These are phyloP conservation scores for Montifringilla adamsi DNA, from an alignment of 2,113 vertebrate genomes.

Conservation along the genomic window DNA sequence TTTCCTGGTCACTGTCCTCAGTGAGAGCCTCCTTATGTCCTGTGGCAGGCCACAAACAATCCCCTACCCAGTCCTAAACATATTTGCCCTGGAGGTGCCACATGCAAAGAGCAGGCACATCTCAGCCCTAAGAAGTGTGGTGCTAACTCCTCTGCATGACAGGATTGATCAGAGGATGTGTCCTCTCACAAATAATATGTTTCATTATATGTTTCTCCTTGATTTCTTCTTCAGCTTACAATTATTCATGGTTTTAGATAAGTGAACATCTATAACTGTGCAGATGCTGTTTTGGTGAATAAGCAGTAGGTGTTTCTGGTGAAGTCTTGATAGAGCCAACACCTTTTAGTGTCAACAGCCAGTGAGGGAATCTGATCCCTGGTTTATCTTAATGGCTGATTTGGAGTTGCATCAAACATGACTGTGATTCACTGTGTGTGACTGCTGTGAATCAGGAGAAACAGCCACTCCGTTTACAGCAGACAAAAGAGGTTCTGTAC, in stretches of 20 bases:
- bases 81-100: neutral
- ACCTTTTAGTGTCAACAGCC: neutral
- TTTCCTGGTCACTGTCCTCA: neutral
- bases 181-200: neutral
- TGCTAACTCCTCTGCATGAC: neutral
- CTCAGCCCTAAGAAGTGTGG: neutral
- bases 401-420: neutral
- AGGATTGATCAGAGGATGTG: neutral
- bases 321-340: neutral
- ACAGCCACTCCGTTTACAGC: rapidly evolving
- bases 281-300: neutral
- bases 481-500: neutral
- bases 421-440: neutral
- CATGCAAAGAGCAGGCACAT: neutral
- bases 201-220: neutral
- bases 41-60: neutral
- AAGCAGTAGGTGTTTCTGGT: neutral
- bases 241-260: neutral
- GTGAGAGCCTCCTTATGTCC: neutral
- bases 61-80: neutral
- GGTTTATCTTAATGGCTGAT: neutral
- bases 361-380: neutral
- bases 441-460: neutral
- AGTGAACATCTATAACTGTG: neutral
- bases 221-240: neutral